These are phyloP conservation scores for Poeciliopsis gracilis DNA, from an alignment of 2,797 vertebrate species.

Conservation along the genomic window DNA sequence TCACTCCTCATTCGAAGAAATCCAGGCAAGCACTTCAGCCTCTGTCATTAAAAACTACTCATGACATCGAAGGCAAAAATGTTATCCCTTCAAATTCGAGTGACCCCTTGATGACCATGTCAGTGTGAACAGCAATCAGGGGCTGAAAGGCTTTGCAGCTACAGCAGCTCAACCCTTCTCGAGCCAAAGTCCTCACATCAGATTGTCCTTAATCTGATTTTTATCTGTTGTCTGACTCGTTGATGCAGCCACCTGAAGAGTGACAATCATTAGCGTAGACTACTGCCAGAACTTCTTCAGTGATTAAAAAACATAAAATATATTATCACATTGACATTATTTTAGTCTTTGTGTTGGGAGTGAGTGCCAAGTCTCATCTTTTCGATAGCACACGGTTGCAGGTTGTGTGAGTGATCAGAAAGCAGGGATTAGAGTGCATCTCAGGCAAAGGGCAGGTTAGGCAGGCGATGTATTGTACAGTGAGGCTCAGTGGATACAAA, in stretches of 20 bases:
- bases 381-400: neutral
- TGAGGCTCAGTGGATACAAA: constrained; percentile 12
- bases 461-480: constrained; percentile 1
- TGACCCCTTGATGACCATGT: neutral
- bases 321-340: neutral
- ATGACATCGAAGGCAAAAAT: constrained; percentile 9
- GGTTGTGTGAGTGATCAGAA: constrained; percentile 11
- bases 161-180: constrained; percentile 37
- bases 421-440: constrained; percentile 14
- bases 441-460: constrained; percentile 1
- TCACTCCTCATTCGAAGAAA: constrained; percentile 1
- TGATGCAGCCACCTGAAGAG: constrained; percentile 58
- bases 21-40: constrained; percentile 12
- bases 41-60: neutral
- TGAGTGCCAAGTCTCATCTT: neutral
- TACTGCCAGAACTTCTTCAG: constrained; percentile 6
- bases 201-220: constrained; percentile 74
- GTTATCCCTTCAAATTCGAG: neutral
- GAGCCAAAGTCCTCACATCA: constrained; percentile 64
- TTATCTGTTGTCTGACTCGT: constrained; percentile 63
- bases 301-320: neutral
- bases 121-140: constrained; percentile 16
- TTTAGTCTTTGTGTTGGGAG: constrained; percentile 1
- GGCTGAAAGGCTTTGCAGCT: constrained; percentile 38
- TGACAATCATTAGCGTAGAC: constrained; percentile 6